Evolutionary conservation across 2,888 invertebrate genomes (phyloP), one percentile per base, ranked within the genome.

Genomic region (Syritta pipiens): DNA sequence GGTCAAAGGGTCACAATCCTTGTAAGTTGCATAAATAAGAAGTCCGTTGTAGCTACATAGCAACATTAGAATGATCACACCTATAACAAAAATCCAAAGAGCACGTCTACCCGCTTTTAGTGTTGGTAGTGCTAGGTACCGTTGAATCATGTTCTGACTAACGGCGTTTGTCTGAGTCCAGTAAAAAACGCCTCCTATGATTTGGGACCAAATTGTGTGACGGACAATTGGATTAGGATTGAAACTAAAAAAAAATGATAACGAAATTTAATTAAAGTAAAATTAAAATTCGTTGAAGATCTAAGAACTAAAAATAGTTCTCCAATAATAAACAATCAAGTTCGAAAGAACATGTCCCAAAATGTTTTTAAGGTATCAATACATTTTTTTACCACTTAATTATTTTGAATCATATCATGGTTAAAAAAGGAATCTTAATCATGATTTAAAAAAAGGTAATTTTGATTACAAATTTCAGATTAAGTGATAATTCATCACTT

Each of bases 111-210:
- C 96, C 17, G 92, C 91, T 53, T 90, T 90, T 10, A 96, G 85
- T 0, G 91, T 93, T 0, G 95, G 94, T 55, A 96, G 89, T 0
- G 96, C 91, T 30, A 97, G 90, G 84, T 96, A 96, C 74, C 96
- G 90, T 85, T 97, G 97, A 4, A 96, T 93, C 94, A 96, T 96
- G 42, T 94, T 94, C 86, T 97, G 97, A 85, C 95, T 96, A 3
- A 96, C 93, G 0, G 94, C 92, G 83, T 95, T 93, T 2, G 93
- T 92, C 86, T 95, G 94, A 1, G 96, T 89, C 93, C 94, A 95
- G 85, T 94, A 95, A 53, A 95, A 88, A 12, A 93, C 91, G 0
- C 95, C 95, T 2, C 96, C 97, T 49, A 97, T 86, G 0, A 93
- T 88, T 17, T 96, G 89, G 6, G 93, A 93, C 96, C 96, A 97